Conservation (phyloP, 2,888 invertebrate species). For the Plutella xylostella region DNA sequence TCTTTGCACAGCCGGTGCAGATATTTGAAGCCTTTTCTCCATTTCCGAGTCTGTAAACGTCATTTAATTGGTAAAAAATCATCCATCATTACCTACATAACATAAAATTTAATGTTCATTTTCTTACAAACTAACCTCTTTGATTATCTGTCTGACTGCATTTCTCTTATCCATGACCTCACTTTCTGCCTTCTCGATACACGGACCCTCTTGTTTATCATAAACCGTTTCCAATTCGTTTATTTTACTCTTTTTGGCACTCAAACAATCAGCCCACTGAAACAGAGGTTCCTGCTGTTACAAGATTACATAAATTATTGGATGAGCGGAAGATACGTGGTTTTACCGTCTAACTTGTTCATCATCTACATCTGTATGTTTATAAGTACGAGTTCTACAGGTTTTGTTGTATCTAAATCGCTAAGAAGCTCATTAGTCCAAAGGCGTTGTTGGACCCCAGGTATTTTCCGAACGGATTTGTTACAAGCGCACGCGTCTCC, state of each 20-base stretch:
- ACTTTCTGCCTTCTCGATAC: conserved; percentile 25
- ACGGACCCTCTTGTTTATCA: conserved; percentile 28
- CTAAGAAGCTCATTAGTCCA: no score
- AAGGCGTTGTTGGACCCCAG: no score
- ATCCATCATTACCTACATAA: neutral
- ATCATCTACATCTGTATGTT: no score
- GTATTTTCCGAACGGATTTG: no score
- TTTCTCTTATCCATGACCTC: conserved; percentile 23
- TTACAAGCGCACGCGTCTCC: no score
- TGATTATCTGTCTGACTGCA: conserved; percentile 32
- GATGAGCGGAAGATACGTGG: no score
- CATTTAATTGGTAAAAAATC: neutral
- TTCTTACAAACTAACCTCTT: conserved; percentile 26
- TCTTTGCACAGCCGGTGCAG: conserved; percentile 28
- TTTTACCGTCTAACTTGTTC: no score
- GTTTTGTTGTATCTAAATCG: no score
- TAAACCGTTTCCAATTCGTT: conserved; percentile 25
- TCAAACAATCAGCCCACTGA: conserved; percentile 39
- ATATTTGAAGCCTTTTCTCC: conserved; percentile 42
- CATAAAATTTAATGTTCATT: no score
- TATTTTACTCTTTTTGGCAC: conserved; percentile 27
- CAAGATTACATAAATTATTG: no score
- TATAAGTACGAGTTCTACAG: no score
- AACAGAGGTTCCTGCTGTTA: conserved; percentile 12
- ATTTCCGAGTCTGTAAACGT: conserved; percentile 35